These are phyloP conservation scores for Delia radicum DNA, from an alignment of 1,140 invertebrate genomes.

Conservation along the genomic window DNA sequence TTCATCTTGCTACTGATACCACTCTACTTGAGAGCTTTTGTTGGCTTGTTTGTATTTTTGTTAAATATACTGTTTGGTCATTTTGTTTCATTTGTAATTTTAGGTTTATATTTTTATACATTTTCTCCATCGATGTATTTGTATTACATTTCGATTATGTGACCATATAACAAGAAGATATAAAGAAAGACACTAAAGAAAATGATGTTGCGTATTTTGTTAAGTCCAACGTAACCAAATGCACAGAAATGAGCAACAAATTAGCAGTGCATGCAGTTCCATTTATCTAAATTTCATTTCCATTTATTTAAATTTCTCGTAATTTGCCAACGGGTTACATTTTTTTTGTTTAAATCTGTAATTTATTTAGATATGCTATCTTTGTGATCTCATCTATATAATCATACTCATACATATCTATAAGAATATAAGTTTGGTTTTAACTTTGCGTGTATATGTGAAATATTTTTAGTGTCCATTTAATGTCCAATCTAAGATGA, in stretches of 20 bases:
- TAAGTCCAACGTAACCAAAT: background rate
- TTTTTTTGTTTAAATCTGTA: too few relatives aligned
- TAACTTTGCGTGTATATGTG: slow-evolving; percentile 52
- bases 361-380: too few relatives aligned
- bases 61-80: slow-evolving; percentile 14
- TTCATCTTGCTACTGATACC: slow-evolving; percentile 9
- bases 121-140: background rate
- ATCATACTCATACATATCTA: too few relatives aligned
- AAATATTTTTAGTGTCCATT: slow-evolving; percentile 56
- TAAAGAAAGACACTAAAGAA: background rate
- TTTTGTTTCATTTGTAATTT: background rate
- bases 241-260: background rate
- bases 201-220: background rate
- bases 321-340: too few relatives aligned
- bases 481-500: slow-evolving; percentile 56
- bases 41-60: background rate
- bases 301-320: too few relatives aligned
- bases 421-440: too few relatives aligned
- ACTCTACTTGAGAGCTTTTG: too few relatives aligned
- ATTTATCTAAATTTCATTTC: too few relatives aligned
- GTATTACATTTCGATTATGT: slow-evolving; percentile 31
- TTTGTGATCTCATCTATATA: background rate
- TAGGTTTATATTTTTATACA: background rate
- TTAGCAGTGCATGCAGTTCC: background rate
- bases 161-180: too few relatives aligned